Evolutionary conservation across 2,888 invertebrate species (phyloP), one percentile per base, ranked within the genome.

Genomic region (Lepetodrilus schrolli): DNA sequence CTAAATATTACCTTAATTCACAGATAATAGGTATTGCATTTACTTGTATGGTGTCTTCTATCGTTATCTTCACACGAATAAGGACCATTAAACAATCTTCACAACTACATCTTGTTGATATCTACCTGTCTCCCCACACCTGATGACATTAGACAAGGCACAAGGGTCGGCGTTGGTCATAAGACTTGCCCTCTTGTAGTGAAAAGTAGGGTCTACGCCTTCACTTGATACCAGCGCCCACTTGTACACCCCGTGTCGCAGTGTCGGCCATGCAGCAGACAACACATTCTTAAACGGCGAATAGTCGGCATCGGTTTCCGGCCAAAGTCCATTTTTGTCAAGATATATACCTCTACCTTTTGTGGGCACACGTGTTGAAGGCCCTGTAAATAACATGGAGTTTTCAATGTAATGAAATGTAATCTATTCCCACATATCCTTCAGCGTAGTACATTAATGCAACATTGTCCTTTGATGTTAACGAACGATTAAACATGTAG

Each of bases 201-300:
- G 43, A 43, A 38, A 37, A 7, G 37, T n/a, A 10, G 20, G 37
- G 17, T 43, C 51, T n/a, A 58, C 20, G 17, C 34, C 58, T 5
- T 70, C 36, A 38, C 58, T 23, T 26, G 17, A 10, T 20, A 78
- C 30, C 20, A 78, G 70, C n/a, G 75, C 78, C 71, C 73, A 78
- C 1, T 65, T 78, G 66, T 74, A 74, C 50, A 72, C 49, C 13
- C 69, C 2, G 66, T 78, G 72, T 5, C 74, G 50, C 37, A 78
- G 47, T 1, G 48, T 74, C n/a, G 78, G 75, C 78, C 78, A 78
- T 36, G 75, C 78, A 10, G 74, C 78, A 13, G 78, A 78, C 21
- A 78, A 51, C 37, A 78, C 49, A 66, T 78, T 74, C 10, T 36
- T 70, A 65, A 75, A 74, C 2, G 78, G 75, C 3, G 79, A 80